Conservation (phyloP, 2,888 invertebrate genomes). For the Spilosoma lubricipeda region DNA sequence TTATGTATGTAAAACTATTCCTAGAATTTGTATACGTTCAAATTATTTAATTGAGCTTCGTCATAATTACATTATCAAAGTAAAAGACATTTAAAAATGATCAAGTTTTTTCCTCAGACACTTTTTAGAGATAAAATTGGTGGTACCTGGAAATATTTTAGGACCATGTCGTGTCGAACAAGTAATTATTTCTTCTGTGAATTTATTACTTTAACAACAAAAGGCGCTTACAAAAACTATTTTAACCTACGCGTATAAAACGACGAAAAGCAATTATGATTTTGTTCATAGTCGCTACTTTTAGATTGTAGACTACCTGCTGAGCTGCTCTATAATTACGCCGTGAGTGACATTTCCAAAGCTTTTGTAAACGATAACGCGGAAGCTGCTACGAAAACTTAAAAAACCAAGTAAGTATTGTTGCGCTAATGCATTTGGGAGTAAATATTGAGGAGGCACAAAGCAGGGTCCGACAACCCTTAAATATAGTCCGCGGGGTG, state of each 20-base stretch:
- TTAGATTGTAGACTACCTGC: conserved; percentile 77
- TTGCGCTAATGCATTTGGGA: conserved; percentile 85
- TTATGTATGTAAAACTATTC: background rate
- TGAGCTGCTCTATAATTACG: conserved; percentile 83
- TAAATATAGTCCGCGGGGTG: conserved; percentile 83
- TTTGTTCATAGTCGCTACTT: conserved; percentile 69
- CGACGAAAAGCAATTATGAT: conserved; percentile 76
- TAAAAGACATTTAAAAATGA: background rate
- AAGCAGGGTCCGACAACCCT: conserved; percentile 82
- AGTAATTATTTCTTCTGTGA: conserved; percentile 56
- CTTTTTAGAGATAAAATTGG: conserved; percentile 9
- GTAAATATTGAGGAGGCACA: conserved; percentile 85
- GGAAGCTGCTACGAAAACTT: conserved; percentile 84
- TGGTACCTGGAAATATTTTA: conserved; percentile 23
- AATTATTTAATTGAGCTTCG: background rate
- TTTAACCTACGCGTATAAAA: conserved; percentile 64
- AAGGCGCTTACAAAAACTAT: conserved; percentile 64
- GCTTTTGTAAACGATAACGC: conserved; percentile 85
- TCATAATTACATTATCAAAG: background rate
- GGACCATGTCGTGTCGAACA: conserved; percentile 43
- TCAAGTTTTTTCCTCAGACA: background rate
- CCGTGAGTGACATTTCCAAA: conserved; percentile 80
- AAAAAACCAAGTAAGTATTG: conserved; percentile 85
- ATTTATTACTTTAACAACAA: conserved; percentile 65
- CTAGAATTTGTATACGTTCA: background rate